Base-by-base conservation (phyloP, 2,113 vertebrate genomes). In the Prietella phreatophila region DNA sequence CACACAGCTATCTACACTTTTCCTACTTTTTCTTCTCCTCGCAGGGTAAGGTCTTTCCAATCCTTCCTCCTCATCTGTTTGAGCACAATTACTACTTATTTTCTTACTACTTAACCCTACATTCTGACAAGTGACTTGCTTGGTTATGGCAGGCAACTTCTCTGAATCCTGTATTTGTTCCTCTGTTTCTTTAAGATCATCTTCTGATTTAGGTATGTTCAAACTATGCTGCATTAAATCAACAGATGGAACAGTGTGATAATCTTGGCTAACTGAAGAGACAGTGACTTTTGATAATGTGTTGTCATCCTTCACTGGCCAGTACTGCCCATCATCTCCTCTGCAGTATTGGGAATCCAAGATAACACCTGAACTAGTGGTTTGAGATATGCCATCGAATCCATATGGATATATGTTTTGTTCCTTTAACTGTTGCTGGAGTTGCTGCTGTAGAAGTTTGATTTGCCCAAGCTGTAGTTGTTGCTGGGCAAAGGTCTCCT, bases 61-160 rank as follows among this genome's bases (percentile, higher is more conserved):
- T n/a, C 93, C 96, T 2, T 99, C 98, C 93, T 99, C 98, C 69
- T 99, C 98, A 76, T 99, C 98, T n/a, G 98, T 99, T 91, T 99
- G 98, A 0, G 99, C 97, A 47, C 97, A 96, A 90, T 97, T 98
- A 92, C 98, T 97, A 88, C 96, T 94, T 81, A 99, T 97, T 92
- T 96, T 98, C 93, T 96, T 99, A 71, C 95, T 95, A 47, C 95
- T 96, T 78, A 94, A 91, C 10, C 91, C 25, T 27, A 92, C 93
- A 86, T 92, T 95, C 56, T 96, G 96, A 47, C 97, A 95, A 75
- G 96, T 96, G 79, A 96, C 96, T 50, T 96, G 96, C 42, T 94
- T 95, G 82, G 93, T 92, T 36, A 92, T 90, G 91, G 95, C 95
- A 60, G 93, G 93, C 92, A 95, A 95, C 90, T 95, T 96, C 86